phyloP scores from a whole-genome alignment of 1,140 invertebrate genomes.

The Ridgeia piscesae region DNA sequence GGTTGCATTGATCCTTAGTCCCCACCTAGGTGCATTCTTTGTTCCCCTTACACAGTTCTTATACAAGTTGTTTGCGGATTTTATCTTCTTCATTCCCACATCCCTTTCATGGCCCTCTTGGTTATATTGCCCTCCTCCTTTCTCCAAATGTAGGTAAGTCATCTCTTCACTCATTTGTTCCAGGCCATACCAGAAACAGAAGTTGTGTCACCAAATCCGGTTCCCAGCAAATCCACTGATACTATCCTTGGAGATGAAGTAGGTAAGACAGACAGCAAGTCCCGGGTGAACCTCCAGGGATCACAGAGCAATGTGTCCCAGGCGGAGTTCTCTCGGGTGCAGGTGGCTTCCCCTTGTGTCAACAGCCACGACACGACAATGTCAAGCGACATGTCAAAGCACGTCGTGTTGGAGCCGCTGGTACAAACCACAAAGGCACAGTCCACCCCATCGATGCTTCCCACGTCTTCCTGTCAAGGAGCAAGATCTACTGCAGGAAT shows the following conservation, averaged over 20 bases:
- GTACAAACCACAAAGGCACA: neutral
- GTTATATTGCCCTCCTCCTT: no score
- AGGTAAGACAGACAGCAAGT: neutral
- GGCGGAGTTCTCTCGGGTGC: neutral
- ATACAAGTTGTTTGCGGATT: no score
- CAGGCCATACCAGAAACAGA: constrained; percentile 7
- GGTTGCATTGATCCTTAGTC: no score
- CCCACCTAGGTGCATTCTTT: no score
- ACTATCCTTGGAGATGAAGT: neutral
- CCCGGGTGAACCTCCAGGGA: neutral
- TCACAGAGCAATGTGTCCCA: neutral
- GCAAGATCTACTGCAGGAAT: neutral
- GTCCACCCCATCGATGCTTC: neutral
- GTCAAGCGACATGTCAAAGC: neutral
- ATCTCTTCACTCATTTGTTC: neutral
- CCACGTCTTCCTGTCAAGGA: neutral
- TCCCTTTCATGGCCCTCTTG: no score
- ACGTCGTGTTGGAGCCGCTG: neutral
- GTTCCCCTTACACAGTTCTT: no score
- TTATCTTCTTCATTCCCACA: no score
- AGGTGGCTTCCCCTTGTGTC: neutral
- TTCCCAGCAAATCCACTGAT: constrained; percentile 18
- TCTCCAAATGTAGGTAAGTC: neutral
- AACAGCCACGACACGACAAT: neutral
- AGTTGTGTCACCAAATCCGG: constrained; percentile 22